phyloP scores from a whole-genome alignment of 2,113 vertebrate genomes.

The Helogale parvula region DNA sequence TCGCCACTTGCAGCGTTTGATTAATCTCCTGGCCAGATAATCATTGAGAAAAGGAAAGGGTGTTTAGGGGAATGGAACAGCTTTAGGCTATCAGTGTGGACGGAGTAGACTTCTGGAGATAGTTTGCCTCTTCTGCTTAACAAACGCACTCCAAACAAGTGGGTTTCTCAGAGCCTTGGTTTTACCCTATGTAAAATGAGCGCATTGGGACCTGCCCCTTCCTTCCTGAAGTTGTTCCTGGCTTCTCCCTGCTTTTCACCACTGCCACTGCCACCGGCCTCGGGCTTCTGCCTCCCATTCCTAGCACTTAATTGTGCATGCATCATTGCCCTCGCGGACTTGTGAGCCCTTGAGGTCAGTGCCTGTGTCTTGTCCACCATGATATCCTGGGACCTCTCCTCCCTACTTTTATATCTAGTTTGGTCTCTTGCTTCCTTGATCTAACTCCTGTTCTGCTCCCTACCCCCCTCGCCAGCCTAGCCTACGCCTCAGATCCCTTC shows the following conservation, averaged over 20 bases:
- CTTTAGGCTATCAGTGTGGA: not conserved
- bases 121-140: not conserved
- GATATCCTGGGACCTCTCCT: not conserved
- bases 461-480: too few species aligned
- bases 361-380: not conserved
- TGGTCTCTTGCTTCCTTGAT: not conserved
- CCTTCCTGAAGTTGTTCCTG: not conserved
- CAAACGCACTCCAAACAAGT: not conserved
- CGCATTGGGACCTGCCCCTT: not conserved
- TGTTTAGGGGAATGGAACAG: not conserved
- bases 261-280: not conserved
- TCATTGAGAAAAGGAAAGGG: conserved; percentile 28
- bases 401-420: not conserved
- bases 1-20: conserved; percentile 7
- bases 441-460: not conserved
- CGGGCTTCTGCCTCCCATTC: too few species aligned
- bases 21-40: conserved; percentile 55
- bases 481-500: not conserved
- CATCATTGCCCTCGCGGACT: not conserved
- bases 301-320: accelerated
- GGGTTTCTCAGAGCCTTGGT: not conserved
- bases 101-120: not conserved
- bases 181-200: not conserved
- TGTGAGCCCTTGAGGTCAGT: not conserved
- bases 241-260: not conserved